Evolutionary conservation across 2,888 invertebrate species (phyloP), one percentile per base, ranked within the genome.

Genomic region (Nomada hirtipes): DNA sequence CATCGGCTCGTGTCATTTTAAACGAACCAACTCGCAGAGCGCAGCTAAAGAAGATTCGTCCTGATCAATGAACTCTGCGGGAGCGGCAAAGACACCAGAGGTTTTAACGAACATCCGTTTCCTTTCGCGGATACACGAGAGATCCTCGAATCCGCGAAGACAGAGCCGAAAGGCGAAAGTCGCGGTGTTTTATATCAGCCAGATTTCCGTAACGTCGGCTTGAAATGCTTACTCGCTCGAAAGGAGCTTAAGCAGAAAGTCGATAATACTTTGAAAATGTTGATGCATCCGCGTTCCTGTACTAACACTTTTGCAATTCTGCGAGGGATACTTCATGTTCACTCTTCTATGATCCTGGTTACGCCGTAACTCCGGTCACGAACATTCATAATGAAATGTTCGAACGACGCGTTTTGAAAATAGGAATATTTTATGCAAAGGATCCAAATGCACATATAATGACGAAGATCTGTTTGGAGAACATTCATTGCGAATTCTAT

Each of bases 111-210:
- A 68, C 59, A 55, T 29, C 42, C 59, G n/a, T 42, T 57, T 63
- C 36, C 57, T 57, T 70, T 61, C 53, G 59, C 52, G 57, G 69
- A 59, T 70, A 53, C 55, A 20, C 0, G 11, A 23, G 61, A 55
- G 47, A 60, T 57, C 50, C 36, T 13, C 1, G 52, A 61, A 82
- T 82, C 63, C 67, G 55, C 29, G 59, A 63, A 36, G 63, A 18
- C 68, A 26, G 67, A 50, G 55, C 10, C 2, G 60, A 59, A 29
- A 63, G 29, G 13, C 9, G 20, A 13, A 50, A 68, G 68, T 79
- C 76, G 36, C 26, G 68, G 15, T 84, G 81, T 73, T 78, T 84
- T 61, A 76, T 85, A 76, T 86, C 85, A 71, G 53, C 57, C 79
- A 52, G 71, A 69, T 67, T 57, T 73, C 61, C 63, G 61, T 64